phyloP scores from a whole-genome alignment of 2,888 invertebrate species.

The Drosophila siamana region DNA sequence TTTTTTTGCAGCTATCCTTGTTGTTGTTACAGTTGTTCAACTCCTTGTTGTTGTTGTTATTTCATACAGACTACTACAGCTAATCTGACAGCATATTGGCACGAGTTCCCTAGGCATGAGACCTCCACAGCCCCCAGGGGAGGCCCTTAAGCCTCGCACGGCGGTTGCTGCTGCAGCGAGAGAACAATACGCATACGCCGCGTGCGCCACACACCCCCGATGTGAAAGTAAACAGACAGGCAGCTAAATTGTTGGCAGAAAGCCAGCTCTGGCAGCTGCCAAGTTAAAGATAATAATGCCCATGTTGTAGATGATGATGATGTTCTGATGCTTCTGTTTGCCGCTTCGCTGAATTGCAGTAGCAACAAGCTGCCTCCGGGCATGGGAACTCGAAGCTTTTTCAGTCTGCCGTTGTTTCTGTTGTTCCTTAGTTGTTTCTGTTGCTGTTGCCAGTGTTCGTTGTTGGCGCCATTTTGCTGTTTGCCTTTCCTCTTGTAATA shows the following conservation, averaged over 20 bases:
- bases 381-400: neutral
- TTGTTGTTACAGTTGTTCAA: constrained; percentile 11
- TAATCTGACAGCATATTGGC: constrained; percentile 71
- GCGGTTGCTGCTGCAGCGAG: constrained; percentile 22
- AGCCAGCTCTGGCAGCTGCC: constrained; percentile 60
- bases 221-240: constrained; percentile 60
- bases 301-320: constrained; percentile 28
- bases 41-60: constrained; percentile 23
- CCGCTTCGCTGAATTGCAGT: constrained; percentile 62
- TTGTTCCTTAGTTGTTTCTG: neutral
- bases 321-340: constrained; percentile 47
- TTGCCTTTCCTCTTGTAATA: constrained; percentile 81
- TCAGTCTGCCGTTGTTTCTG: constrained; percentile 3
- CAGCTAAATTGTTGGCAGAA: constrained; percentile 74
- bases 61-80: constrained; percentile 55
- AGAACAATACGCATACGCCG: constrained; percentile 74
- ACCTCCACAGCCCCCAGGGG: neutral
- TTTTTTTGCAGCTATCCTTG: constrained; percentile 10
- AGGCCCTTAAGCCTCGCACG: constrained; percentile 30
- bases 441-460: constrained; percentile 19
- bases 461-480: constrained; percentile 82
- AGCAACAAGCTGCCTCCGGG: constrained; percentile 66
- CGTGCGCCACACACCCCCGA: constrained; percentile 25
- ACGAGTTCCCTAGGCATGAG: neutral
- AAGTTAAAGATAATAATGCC: constrained; percentile 16